phyloP scores from a whole-genome alignment of 2,113 vertebrate species.

The Macaca nemestrina region DNA sequence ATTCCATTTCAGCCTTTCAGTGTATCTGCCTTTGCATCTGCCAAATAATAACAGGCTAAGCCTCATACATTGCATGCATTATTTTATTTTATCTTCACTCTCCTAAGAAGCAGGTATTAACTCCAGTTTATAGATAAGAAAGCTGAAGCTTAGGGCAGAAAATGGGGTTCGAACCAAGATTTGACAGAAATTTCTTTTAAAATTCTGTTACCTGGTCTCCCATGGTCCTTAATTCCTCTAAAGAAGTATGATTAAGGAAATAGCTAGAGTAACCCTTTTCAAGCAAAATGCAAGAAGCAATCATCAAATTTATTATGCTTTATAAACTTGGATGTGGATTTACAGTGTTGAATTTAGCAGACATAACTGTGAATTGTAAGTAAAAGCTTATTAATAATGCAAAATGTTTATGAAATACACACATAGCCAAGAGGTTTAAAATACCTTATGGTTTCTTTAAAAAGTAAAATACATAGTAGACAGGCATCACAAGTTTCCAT shows the following conservation, averaged over 20 bases:
- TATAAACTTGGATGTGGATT: not conserved
- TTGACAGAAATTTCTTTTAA: conserved; percentile 22
- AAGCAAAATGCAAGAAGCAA: not conserved
- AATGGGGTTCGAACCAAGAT: not conserved
- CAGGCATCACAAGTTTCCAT: not conserved
- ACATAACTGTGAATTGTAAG: not conserved
- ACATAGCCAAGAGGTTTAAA: not conserved
- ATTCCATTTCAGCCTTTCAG: not conserved
- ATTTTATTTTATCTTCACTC: not conserved
- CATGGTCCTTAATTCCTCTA: not conserved
- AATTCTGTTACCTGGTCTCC: not conserved
- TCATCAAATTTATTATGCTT: not conserved
- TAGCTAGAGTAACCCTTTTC: not conserved
- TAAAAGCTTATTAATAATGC: conserved; percentile 2
- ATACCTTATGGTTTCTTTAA: not conserved
- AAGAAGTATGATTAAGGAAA: not conserved
- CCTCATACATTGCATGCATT: not conserved
- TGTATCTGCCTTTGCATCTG: not conserved
- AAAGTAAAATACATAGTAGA: not conserved
- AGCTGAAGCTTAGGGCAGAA: conserved; percentile 12
- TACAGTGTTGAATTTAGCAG: not conserved
- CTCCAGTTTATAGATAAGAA: not conserved
- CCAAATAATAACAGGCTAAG: not conserved
- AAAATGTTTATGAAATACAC: not conserved
- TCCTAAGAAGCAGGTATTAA: not conserved